These are phyloP conservation scores for Diadema setosum DNA, from an alignment of 35 echinoderm and acorn worm species.

Conservation along the genomic window DNA sequence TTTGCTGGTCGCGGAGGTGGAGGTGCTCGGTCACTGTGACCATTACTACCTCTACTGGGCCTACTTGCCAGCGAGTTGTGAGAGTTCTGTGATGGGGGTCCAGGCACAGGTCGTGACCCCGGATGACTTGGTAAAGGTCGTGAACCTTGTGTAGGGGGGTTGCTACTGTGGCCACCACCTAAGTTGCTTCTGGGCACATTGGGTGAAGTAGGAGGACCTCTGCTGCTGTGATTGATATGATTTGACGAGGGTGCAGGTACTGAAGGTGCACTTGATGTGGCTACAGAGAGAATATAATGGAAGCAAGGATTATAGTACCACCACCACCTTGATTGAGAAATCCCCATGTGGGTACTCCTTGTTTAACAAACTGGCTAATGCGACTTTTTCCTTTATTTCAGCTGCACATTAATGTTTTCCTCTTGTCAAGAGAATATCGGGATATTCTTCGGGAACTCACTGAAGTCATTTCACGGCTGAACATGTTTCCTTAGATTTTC, in stretches of 20 bases:
- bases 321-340: no score
- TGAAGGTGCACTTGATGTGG: background rate
- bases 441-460: no score
- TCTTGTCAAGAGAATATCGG: no score
- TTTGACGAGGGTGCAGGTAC: background rate
- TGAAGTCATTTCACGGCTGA: no score
- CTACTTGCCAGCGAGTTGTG: background rate
- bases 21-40: background rate
- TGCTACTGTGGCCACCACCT: background rate
- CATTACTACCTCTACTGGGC: background rate
- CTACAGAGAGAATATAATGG: background rate
- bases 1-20: constrained; percentile 42
- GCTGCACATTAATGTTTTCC: no score
- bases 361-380: no score
- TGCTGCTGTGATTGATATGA: background rate
- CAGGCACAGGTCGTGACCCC: background rate
- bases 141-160: background rate
- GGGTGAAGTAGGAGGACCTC: background rate
- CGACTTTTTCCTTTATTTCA: no score
- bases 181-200: background rate
- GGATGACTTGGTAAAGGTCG: background rate
- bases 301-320: no score
- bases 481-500: no score
- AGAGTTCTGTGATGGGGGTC: constrained; percentile 10
- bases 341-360: no score